phyloP scores from a whole-genome alignment of 2,113 vertebrate species.

The Lophura nycthemera region DNA sequence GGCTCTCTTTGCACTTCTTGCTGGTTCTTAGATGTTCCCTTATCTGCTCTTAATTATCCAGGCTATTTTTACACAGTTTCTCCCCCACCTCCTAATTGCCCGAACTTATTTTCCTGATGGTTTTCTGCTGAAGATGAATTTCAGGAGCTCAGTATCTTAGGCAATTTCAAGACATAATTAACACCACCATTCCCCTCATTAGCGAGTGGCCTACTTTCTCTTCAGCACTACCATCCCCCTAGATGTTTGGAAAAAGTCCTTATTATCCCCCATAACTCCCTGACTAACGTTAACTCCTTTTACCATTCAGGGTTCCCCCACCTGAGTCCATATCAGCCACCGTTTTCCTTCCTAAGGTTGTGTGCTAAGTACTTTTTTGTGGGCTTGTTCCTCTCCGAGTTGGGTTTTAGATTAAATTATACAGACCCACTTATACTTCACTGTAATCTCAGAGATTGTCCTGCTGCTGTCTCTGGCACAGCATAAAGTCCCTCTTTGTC shows the following conservation, averaged over 20 bases:
- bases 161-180: constrained; percentile 54
- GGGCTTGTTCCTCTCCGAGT: not conserved
- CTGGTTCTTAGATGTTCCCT: not conserved
- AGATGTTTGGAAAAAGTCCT: not conserved
- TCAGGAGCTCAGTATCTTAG: constrained; percentile 22
- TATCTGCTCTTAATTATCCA: constrained; percentile 51
- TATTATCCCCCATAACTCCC: not conserved
- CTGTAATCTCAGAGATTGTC: not conserved
- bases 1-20: not conserved
- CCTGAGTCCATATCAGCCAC: fast-evolving
- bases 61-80: constrained; percentile 44
- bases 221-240: not conserved
- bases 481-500: fast-evolving
- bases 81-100: constrained; percentile 40
- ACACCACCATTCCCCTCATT: constrained; percentile 55
- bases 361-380: not conserved
- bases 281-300: not conserved
- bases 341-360: not conserved
- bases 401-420: not conserved
- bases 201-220: constrained; percentile 51
- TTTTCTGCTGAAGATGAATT: constrained; percentile 64
- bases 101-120: constrained; percentile 42
- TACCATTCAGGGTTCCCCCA: not conserved
- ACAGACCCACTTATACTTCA: too few relatives aligned
- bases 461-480: not conserved